Conservation (phyloP, 2,888 invertebrate species). For the Drosophila acutilabella region DNA sequence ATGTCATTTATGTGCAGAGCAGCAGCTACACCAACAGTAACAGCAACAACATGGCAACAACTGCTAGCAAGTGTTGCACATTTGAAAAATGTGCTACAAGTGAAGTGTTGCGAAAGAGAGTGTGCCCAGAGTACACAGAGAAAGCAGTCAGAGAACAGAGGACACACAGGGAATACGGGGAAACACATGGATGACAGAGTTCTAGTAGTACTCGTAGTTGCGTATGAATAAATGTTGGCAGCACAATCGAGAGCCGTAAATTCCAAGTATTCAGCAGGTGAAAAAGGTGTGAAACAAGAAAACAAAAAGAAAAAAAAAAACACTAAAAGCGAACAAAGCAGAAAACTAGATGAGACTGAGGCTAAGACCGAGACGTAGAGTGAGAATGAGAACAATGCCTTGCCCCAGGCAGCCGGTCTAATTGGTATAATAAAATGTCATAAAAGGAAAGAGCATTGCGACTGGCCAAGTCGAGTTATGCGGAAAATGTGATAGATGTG, state of each 20-base stretch:
- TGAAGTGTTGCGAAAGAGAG: slow-evolving; percentile 50
- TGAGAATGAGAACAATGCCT: slow-evolving; percentile 45
- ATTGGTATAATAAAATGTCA: slow-evolving; percentile 77
- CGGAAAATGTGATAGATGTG: slow-evolving; percentile 33
- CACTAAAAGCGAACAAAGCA: slow-evolving; percentile 34
- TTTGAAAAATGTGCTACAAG: slow-evolving; percentile 71
- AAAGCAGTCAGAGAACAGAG: slow-evolving; percentile 15
- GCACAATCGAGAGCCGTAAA: slow-evolving; percentile 71
- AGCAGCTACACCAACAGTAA: slow-evolving; percentile 11
- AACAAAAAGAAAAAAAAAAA: slow-evolving; percentile 18
- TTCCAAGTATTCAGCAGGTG: slow-evolving; percentile 65
- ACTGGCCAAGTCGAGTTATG: slow-evolving; percentile 34
- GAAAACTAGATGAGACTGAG: slow-evolving; percentile 14
- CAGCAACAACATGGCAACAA: slow-evolving; percentile 36
- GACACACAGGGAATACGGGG: not conserved
- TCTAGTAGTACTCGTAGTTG: slow-evolving; percentile 16
- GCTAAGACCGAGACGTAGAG: slow-evolving; percentile 9
- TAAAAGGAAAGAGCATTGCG: slow-evolving; percentile 54
- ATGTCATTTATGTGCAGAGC: slow-evolving; percentile 69
- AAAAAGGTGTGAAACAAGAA: slow-evolving; percentile 52
- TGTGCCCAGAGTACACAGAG: slow-evolving; percentile 22
- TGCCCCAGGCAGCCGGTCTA: slow-evolving; percentile 54
- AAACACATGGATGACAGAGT: slow-evolving; percentile 7
- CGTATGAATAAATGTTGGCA: slow-evolving; percentile 73
- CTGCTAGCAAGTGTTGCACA: slow-evolving; percentile 69